Conservation (phyloP, 2,888 invertebrate species). For the Rhaphigaster nebulosa region DNA sequence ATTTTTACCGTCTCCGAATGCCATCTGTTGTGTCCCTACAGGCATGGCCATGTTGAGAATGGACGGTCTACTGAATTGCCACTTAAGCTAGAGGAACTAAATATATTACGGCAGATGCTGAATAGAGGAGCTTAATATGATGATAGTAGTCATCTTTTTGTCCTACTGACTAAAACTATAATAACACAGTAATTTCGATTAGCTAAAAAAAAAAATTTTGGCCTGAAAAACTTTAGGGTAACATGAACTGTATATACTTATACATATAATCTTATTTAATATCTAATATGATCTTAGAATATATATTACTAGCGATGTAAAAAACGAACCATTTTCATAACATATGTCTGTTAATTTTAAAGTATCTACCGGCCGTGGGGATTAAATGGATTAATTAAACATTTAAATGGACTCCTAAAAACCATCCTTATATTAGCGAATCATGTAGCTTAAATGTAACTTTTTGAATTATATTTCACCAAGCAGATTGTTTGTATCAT, state of each 20-base stretch:
- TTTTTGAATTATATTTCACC: too few relatives aligned
- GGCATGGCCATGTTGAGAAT: not conserved
- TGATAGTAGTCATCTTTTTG: not conserved
- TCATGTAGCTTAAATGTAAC: too few relatives aligned
- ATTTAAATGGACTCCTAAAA: too few relatives aligned
- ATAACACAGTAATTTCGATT: not conserved
- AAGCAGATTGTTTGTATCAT: too few relatives aligned
- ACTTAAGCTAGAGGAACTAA: not conserved
- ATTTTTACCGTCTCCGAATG: constrained; percentile 10
- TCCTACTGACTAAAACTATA: not conserved
- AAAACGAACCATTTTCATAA: not conserved
- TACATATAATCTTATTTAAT: too few relatives aligned
- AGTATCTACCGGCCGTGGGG: too few relatives aligned
- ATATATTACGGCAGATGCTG: not conserved
- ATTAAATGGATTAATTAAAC: too few relatives aligned
- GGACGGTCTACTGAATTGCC: not conserved
- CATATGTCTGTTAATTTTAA: not conserved
- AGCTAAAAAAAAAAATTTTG: not conserved
- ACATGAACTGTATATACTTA: not conserved
- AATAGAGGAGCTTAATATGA: not conserved
- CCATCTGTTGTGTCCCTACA: constrained; percentile 13
- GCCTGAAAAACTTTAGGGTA: not conserved
- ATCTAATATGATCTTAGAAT: too few relatives aligned
- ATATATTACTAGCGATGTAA: not conserved
- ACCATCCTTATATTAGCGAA: too few relatives aligned